These are phyloP conservation scores for Chironex yamaguchii DNA, from an alignment of 30 jellyfish, hydroid and myxozoan genomes.

Conservation along the genomic window DNA sequence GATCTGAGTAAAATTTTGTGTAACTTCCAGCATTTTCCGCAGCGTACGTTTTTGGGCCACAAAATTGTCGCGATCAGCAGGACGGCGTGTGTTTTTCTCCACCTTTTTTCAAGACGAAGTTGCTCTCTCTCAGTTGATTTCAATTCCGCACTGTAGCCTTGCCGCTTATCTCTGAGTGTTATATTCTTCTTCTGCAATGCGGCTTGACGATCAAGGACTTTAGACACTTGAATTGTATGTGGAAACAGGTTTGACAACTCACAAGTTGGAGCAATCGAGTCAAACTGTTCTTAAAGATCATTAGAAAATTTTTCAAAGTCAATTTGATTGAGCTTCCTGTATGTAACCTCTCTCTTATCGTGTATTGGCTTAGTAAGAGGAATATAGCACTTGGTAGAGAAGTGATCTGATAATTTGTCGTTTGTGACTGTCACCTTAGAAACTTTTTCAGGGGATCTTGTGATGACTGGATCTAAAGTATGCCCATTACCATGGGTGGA, in stretches of 20 bases:
- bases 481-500: constrained; percentile 55
- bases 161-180: constrained; percentile 7
- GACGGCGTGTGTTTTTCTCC: constrained; percentile 30
- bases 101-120: constrained; percentile 21
- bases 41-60: constrained; percentile 7
- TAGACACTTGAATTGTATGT: too few species aligned
- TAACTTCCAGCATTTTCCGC: constrained; percentile 5
- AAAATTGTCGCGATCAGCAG: constrained; percentile 7
- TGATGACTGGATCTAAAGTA: constrained; percentile 45
- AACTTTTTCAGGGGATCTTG: constrained; percentile 45
- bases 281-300: constrained; percentile 8
- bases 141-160: constrained; percentile 21
- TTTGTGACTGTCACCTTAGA: constrained; percentile 5
- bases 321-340: constrained; percentile 60
- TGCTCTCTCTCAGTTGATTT: constrained; percentile 7
- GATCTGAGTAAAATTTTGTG: constrained; percentile 18
- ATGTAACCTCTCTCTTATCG: constrained; percentile 23
- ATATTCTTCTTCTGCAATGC: constrained; percentile 35
- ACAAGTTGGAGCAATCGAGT: too few species aligned
- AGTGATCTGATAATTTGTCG: constrained; percentile 49
- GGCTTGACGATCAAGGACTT: constrained; percentile 55
- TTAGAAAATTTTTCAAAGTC: constrained; percentile 37
- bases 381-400: constrained; percentile 40
- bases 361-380: constrained; percentile 18
- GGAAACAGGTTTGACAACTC: too few species aligned